Evolutionary conservation across 2,888 invertebrate species (phyloP).

Genomic region (Caenorhabditis parvicauda): DNA sequence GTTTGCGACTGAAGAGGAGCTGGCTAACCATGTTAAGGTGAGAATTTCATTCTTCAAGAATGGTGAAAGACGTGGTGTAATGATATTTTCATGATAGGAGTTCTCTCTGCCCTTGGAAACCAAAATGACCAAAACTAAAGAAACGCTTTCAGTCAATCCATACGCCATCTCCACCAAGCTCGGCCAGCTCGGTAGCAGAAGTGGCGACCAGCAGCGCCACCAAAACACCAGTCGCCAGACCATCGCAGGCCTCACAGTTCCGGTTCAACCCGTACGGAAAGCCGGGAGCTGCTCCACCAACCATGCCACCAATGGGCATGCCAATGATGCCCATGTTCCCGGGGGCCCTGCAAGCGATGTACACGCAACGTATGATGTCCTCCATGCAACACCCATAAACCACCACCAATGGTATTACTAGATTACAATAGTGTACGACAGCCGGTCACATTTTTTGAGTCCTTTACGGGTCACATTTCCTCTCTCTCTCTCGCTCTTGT

Average conservation of each 20-base stretch:
- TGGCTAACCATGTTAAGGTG: constrained; percentile 77
- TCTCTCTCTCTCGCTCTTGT: no score
- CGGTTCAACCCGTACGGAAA: constrained; percentile 44
- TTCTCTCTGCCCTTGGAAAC: no score
- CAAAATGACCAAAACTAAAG: no score
- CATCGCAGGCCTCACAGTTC: constrained; percentile 16
- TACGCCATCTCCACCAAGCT: constrained; percentile 25
- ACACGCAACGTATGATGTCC: constrained; percentile 28
- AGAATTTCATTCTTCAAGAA: no score
- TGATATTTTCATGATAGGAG: no score
- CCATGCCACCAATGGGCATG: constrained; percentile 13
- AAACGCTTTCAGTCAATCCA: constrained; percentile 19
- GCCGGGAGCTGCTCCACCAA: constrained; percentile 51
- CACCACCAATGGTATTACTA: no score
- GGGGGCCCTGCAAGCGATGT: constrained; percentile 36
- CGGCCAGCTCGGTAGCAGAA: constrained; percentile 12
- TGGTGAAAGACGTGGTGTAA: no score
- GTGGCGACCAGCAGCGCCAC: constrained; percentile 4
- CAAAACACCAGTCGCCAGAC: constrained; percentile 63
- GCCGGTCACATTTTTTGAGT: no score
- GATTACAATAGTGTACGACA: no score
- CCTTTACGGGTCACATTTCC: no score
- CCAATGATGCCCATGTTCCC: constrained; percentile 17
- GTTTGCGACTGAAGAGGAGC: constrained; percentile 86
- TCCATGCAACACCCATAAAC: constrained; percentile 32